Evolutionary conservation across 2,113 vertebrate species (phyloP).

Genomic region (Gopherus flavomarginatus): DNA sequence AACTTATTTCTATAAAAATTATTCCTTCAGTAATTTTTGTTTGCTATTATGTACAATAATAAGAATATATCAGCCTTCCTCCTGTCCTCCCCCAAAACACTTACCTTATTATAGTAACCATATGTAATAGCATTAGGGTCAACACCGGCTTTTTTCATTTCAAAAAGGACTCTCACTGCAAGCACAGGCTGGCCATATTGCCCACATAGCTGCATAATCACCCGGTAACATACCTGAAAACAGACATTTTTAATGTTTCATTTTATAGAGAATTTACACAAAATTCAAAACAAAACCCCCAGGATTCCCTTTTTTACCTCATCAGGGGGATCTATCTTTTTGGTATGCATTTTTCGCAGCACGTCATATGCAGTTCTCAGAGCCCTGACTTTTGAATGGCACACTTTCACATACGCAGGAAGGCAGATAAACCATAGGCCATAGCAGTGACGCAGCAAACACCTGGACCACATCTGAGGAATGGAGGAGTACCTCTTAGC

Average conservation of each 20-base stretch:
- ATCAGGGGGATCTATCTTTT: constrained; percentile 95
- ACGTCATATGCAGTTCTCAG: constrained; percentile 94
- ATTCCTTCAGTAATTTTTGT: not conserved
- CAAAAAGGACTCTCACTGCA: constrained; percentile 94
- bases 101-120: constrained; percentile 97
- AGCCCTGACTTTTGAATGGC: constrained; percentile 95
- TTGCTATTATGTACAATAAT: not conserved
- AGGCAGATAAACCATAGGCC: constrained; percentile 99
- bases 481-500: constrained; percentile 94
- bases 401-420: constrained; percentile 90
- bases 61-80: not conserved
- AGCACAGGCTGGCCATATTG: constrained; percentile 97
- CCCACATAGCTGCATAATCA: constrained; percentile 96
- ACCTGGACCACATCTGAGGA: constrained; percentile 98
- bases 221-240: constrained; percentile 94
- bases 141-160: constrained; percentile 97
- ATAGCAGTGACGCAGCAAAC: constrained; percentile 93
- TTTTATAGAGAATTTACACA: not conserved
- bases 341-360: constrained; percentile 94
- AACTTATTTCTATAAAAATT: not conserved
- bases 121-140: constrained; percentile 99
- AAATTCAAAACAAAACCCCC: fast-evolving
- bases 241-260: not conserved
- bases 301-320: constrained; percentile 82
- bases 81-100: not conserved